phyloP scores from a whole-genome alignment of 30 jellyfish, hydroid and myxozoan species.

The Catostylus mosaicus region DNA sequence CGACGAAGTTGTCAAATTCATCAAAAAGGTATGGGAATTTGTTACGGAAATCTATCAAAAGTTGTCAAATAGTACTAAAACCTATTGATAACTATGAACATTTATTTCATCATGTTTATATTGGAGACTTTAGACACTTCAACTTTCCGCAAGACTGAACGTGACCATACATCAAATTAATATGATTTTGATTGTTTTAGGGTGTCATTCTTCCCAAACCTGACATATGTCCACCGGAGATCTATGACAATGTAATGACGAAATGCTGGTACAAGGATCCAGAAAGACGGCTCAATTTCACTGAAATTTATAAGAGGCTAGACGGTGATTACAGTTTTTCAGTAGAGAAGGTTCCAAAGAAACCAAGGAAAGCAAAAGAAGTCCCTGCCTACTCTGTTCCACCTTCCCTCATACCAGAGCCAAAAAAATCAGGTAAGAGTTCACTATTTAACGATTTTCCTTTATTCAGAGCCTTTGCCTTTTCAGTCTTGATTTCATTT shows the following conservation, averaged over 20 bases:
- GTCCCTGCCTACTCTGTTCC: slow-evolving; percentile 35
- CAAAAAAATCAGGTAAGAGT: not conserved
- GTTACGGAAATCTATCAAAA: too few relatives aligned
- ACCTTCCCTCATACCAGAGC: slow-evolving; percentile 22
- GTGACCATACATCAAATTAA: not conserved
- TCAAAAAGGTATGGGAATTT: slow-evolving; percentile 81
- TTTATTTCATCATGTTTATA: too few relatives aligned
- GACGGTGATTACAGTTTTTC: slow-evolving; percentile 57
- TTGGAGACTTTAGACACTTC: too few relatives aligned
- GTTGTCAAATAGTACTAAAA: too few relatives aligned
- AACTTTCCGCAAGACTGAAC: too few relatives aligned
- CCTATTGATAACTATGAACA: too few relatives aligned
- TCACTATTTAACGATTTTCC: not conserved
- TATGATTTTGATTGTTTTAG: slow-evolving; percentile 1
- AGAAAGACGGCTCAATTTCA: slow-evolving; percentile 76
- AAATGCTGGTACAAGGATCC: slow-evolving; percentile 88
- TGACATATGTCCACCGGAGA: slow-evolving; percentile 85
- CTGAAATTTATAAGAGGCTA: slow-evolving; percentile 50
- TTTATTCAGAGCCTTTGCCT: too few relatives aligned
- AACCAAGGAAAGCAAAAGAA: slow-evolving; percentile 9
- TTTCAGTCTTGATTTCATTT: too few relatives aligned
- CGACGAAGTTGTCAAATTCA: slow-evolving; percentile 95
- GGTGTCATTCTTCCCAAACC: slow-evolving; percentile 97
- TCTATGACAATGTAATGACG: slow-evolving; percentile 80
- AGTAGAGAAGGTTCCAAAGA: slow-evolving; percentile 13